Base-by-base conservation (phyloP, 2,888 invertebrate genomes). In the Callinectes sapidus region DNA sequence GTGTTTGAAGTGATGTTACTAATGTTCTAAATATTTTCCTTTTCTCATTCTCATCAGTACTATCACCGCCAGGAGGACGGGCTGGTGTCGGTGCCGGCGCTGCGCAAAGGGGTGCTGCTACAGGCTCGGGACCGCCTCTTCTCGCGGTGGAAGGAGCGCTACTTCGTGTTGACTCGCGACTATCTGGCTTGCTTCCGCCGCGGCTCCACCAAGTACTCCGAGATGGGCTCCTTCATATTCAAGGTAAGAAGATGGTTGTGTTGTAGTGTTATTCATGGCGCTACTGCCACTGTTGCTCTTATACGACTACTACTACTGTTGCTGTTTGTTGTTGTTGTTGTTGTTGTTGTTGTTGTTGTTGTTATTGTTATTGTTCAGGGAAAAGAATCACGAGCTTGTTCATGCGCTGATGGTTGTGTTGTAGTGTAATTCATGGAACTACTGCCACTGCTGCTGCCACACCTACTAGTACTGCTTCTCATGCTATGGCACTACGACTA, bases 141-240 rank as follows among this genome's bases (percentile, higher is more conserved):
- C 94, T 95, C 95, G 28, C 94, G 95, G 18, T 95, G 95, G 95
- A 95, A 95, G 90, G 95, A 95, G 90, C 92, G 95, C 16, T 95
- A 94, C 92, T 95, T 95, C 90, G 94, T 95, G 14, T 94, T 95
- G 35, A 95, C 95, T 2, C 91, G 92, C 71, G 95, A 95, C 91
- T 95, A 95, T 94, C 94, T 95, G 42, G 95, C 95, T 10, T 95
- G 95, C 92, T 95, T 95, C 93, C 93, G 95, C 87, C 94, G 94
- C 87, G 94, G 95, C 18, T 94, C 95, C 89, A 95, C 95, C 91
- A 94, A 95, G 55, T 95, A 94, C 55, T 95, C 95, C 13, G 95
- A 95, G 55, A 95, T 95, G 95, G 95, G 95, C 39, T 94, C 94
- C 42, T 95, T 95, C 90, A 95, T 95, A 28, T 95, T 95, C 89